Conservation (phyloP, 2,113 vertebrate species). For the Columbina picui region DNA sequence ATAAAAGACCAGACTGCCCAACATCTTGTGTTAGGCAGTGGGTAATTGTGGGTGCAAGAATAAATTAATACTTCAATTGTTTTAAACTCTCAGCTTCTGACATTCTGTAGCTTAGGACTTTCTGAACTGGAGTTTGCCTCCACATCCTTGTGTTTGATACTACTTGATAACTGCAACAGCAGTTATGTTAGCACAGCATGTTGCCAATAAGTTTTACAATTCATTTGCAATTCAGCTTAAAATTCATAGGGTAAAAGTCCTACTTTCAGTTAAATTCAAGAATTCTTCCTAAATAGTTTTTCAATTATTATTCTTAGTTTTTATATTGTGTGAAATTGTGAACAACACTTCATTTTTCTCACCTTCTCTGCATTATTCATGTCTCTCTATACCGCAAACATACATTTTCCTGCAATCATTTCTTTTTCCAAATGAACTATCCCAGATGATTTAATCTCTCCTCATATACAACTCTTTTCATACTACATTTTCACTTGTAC, state of each 20-base stretch:
- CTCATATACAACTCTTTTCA: neutral
- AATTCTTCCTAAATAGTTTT: neutral
- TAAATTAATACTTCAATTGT: neutral
- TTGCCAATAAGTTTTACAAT: neutral
- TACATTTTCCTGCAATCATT: neutral
- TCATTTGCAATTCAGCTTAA: neutral
- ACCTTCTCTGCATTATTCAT: neutral
- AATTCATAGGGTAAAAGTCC: neutral
- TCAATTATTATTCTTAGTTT: neutral
- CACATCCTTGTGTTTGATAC: neutral
- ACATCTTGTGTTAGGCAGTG: neutral
- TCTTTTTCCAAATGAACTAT: neutral
- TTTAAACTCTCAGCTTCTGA: neutral
- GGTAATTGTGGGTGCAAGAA: neutral
- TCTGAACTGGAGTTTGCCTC: neutral
- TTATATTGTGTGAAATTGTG: neutral
- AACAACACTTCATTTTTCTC: neutral
- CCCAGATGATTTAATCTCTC: neutral
- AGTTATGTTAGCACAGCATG: neutral
- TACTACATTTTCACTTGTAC: neutral
- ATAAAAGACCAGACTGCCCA: neutral
- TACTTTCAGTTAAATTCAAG: neutral
- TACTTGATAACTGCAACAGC: neutral
- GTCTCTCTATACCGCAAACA: neutral
- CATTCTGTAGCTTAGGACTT: neutral